phyloP scores from a whole-genome alignment of 1,140 invertebrate species.

The Ceratina australensis region DNA sequence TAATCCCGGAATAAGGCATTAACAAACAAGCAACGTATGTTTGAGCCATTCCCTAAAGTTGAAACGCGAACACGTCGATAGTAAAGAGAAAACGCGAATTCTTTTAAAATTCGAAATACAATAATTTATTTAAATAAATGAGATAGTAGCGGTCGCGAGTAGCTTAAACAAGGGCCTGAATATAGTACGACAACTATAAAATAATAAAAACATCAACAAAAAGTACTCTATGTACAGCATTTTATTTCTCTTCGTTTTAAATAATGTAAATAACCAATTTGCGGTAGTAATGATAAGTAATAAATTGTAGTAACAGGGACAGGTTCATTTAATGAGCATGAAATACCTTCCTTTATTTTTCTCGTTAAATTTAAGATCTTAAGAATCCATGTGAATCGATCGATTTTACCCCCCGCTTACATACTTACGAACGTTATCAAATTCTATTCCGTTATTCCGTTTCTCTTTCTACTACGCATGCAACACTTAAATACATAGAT shows the following conservation, averaged over 20 bases:
- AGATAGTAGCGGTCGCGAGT: constrained; percentile 8
- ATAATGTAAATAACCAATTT: constrained; percentile 69
- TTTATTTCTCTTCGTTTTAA: constrained; percentile 72
- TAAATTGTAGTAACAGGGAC: constrained; percentile 67
- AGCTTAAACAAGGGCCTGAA: constrained; percentile 61
- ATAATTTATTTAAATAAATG: constrained; percentile 27
- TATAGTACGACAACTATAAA: constrained; percentile 58
- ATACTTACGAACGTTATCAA: not conserved
- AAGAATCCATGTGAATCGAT: constrained; percentile 72
- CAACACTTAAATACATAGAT: constrained; percentile 1
- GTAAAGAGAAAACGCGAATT: constrained; percentile 5
- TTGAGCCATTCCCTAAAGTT: constrained; percentile 53
- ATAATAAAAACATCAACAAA: constrained; percentile 75
- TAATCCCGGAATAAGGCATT: constrained; percentile 42
- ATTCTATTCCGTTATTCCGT: not conserved
- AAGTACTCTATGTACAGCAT: constrained; percentile 76
- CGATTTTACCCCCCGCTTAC: constrained; percentile 4
- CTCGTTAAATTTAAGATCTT: constrained; percentile 59
- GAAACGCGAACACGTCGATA: not conserved
- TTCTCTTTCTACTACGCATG: constrained; percentile 1
- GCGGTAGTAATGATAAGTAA: constrained; percentile 69
- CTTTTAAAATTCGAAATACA: not conserved
- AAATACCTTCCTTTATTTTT: constrained; percentile 56
- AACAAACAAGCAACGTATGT: constrained; percentile 50
- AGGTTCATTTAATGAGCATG: constrained; percentile 49